Base-by-base conservation (phyloP, 2,888 invertebrate species). In the Linhomoeus sp. region DNA sequence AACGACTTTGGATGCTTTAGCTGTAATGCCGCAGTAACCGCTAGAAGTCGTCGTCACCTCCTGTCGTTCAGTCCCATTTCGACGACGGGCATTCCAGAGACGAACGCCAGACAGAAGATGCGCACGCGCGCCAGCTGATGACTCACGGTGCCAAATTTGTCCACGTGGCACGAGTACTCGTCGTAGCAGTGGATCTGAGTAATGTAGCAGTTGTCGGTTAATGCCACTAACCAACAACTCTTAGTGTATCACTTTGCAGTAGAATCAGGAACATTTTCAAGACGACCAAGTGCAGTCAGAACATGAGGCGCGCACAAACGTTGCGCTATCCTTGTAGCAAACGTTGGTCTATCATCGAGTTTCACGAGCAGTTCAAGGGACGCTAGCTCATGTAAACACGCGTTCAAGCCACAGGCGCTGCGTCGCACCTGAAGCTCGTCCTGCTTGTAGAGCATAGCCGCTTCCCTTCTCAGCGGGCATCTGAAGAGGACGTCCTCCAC, bases 391-490 rank as follows among this genome's bases (percentile, higher is more conserved):
- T n/a, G n/a, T n/a, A n/a, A n/a, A n/a, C n/a, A n/a, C n/a, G n/a
- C n/a, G n/a, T n/a, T n/a, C n/a, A n/a, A n/a, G n/a, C n/a, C n/a
- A n/a, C n/a, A n/a, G n/a, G n/a, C n/a, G n/a, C n/a, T n/a, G n/a
- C n/a, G n/a, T n/a, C n/a, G n/a, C n/a, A 87, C 77, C 66, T 88
- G 88, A 7, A 90, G 84, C 70, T 90, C 90, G 64, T 92, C 88
- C 76, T 86, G 84, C 70, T 88, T 90, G 69, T 90, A 90, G 9
- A 52, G 45, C 2, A 58, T 56, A n/a, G 54, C 52, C n/a, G 86
- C 84, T 12, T 61, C 62, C 33, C 65, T 43, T 36, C 53, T 50
- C 15, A 84, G 84, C 7, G 77, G 70, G 56, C 90, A 71, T 45
- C 76, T 76, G 68, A 88, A 90, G 53, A 97, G 73, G 12, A 86